A percentile compares a stretch with the other conserved stretches of the same genome.
These are phyloP conservation scores for Mico argentatus DNA, from an alignment of 2,797 vertebrate genomes.

Conservation along the genomic window DNA sequence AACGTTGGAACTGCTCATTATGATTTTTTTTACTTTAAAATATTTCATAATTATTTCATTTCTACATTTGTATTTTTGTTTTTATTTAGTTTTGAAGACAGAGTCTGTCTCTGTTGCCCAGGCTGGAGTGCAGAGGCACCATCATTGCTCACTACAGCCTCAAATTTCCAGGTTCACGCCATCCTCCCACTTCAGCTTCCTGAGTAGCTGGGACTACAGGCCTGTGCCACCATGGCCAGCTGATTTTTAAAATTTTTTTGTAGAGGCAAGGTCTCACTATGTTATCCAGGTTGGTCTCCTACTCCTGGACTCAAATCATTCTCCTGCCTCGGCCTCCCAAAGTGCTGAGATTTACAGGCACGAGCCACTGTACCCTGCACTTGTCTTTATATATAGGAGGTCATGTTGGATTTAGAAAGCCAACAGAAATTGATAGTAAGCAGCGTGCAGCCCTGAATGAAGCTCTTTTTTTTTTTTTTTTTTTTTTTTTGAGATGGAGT, in stretches of 20 bases:
- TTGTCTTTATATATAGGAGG: background rate
- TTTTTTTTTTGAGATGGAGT: too few species aligned
- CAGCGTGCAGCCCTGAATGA: background rate
- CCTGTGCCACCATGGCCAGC: background rate
- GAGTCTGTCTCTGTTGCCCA: background rate
- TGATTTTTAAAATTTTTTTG: background rate
- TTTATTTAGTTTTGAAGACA: background rate
- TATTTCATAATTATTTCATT: background rate
- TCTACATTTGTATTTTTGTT: conserved; percentile 14
- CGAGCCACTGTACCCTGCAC: background rate
- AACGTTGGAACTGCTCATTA: background rate
- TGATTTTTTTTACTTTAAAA: background rate
- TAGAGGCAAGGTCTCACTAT: background rate
- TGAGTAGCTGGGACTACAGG: background rate
- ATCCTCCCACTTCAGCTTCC: background rate
- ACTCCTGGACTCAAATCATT: background rate
- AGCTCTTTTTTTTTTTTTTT: background rate
- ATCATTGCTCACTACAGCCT: background rate
- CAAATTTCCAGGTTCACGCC: background rate
- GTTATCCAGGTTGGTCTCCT: background rate
- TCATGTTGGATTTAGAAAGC: conserved; percentile 3
- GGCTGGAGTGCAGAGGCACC: background rate
- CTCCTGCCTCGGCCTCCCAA: background rate
- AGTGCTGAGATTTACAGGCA: background rate
- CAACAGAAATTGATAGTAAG: background rate